Evolutionary conservation across 2,888 invertebrate species (phyloP).

Genomic region (Encarsia formosa): DNA sequence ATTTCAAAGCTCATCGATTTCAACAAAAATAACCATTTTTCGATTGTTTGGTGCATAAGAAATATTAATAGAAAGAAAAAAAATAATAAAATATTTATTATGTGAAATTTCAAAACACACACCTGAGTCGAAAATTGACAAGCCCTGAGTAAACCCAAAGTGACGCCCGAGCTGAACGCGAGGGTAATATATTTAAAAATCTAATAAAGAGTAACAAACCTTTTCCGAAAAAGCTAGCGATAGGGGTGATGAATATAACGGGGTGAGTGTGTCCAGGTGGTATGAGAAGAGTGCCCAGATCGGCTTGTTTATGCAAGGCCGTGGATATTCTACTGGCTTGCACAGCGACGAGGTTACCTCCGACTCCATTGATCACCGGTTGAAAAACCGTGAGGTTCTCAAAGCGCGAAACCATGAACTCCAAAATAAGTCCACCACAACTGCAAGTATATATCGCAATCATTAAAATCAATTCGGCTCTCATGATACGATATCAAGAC

Average conservation of each 20-base stretch:
- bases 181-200: too few species aligned
- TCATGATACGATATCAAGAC: background rate
- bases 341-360: slow-evolving; percentile 76
- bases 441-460: slow-evolving; percentile 41
- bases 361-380: slow-evolving; percentile 80
- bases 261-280: slow-evolving; percentile 55
- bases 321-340: slow-evolving; percentile 75
- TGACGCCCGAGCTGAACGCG: too few species aligned
- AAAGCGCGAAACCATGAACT: slow-evolving; percentile 65
- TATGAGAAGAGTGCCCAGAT: slow-evolving; percentile 60
- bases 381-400: slow-evolving; percentile 73
- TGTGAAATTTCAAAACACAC: too few species aligned
- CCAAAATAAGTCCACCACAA: slow-evolving; percentile 70
- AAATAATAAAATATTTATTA: background rate
- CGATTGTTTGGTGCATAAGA: too few species aligned
- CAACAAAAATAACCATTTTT: too few species aligned
- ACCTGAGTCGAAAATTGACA: too few species aligned
- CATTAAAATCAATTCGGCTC: background rate
- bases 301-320: slow-evolving; percentile 62
- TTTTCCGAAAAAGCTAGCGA: slow-evolving; percentile 62
- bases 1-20: too few species aligned
- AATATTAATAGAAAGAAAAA: background rate
- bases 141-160: too few species aligned
- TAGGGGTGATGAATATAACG: slow-evolving; percentile 58
- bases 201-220: too few species aligned